A percentile compares a stretch with the other conserved stretches of the same genome.
These are phyloP conservation scores for Orbicella faveolata DNA, from an alignment of 64 coral and sea anemone species.

Conservation along the genomic window DNA sequence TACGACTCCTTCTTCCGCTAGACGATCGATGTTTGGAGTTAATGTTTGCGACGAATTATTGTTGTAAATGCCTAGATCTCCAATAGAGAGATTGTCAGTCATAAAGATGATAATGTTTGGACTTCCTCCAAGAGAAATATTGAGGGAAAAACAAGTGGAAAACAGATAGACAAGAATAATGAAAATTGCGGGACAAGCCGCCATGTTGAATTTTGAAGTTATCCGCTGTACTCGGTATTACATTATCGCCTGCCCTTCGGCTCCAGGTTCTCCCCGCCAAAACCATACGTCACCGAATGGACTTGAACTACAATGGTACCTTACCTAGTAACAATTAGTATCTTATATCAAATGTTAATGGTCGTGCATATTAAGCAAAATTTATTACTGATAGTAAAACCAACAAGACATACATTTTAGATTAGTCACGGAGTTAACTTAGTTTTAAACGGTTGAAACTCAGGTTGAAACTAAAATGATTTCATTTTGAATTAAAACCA, in stretches of 20 bases:
- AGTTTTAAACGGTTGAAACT: too few species aligned
- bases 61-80: conserved; percentile 59
- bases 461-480: too few species aligned
- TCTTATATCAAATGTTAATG: too few species aligned
- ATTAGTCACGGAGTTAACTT: too few species aligned
- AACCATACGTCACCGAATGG: too few species aligned
- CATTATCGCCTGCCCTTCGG: not conserved
- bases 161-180: not conserved
- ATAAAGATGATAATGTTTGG: conserved; percentile 76
- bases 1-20: conserved; percentile 41
- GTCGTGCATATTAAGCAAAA: too few species aligned
- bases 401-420: too few species aligned
- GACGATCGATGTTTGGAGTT: conserved; percentile 74
- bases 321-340: too few species aligned
- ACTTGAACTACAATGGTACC: too few species aligned
- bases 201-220: conserved; percentile 46
- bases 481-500: too few species aligned
- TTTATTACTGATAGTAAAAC: too few species aligned
- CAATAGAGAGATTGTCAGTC: conserved; percentile 69
- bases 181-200: not conserved
- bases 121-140: not conserved
- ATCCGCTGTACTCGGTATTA: conserved; percentile 8
- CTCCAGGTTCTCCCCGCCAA: too few species aligned
- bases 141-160: conserved; percentile 2
- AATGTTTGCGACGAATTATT: conserved; percentile 13